These are phyloP conservation scores for Onychorhynchus coronatus DNA, from an alignment of 2,113 vertebrate species.

Conservation along the genomic window DNA sequence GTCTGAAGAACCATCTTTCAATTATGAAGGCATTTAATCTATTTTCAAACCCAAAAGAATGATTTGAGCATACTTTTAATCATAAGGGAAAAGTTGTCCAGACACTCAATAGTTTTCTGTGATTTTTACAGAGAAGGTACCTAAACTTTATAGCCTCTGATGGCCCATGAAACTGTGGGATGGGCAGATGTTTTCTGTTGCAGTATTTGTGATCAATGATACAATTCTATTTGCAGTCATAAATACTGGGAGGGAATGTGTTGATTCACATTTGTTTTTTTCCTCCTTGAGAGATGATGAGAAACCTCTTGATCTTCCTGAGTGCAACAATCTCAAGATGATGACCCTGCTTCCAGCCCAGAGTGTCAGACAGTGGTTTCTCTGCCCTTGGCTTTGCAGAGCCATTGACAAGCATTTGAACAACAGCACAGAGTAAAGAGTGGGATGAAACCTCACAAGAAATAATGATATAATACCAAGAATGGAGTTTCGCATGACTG, in stretches of 20 bases:
- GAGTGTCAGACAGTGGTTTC: neutral
- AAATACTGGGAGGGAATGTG: neutral
- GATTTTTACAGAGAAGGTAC: neutral
- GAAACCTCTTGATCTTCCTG: neutral
- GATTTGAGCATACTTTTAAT: neutral
- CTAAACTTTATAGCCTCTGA: neutral
- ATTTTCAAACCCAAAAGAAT: neutral
- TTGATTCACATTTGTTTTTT: neutral
- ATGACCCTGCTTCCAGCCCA: neutral
- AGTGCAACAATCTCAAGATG: neutral
- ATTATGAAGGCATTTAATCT: neutral
- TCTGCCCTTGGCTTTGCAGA: neutral
- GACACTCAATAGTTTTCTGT: neutral
- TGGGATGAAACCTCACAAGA: neutral
- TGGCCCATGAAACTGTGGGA: neutral
- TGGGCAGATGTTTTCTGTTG: neutral
- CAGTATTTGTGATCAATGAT: neutral
- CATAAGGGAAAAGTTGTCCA: neutral
- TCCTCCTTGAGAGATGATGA: neutral
- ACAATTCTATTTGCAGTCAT: neutral
- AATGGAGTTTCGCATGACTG: neutral
- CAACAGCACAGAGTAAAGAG: neutral
- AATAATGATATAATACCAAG: neutral
- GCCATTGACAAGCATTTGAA: neutral
- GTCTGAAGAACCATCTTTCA: neutral